These are phyloP conservation scores for Turdus rufiventris DNA, from an alignment of 2,113 vertebrate species.

Conservation along the genomic window DNA sequence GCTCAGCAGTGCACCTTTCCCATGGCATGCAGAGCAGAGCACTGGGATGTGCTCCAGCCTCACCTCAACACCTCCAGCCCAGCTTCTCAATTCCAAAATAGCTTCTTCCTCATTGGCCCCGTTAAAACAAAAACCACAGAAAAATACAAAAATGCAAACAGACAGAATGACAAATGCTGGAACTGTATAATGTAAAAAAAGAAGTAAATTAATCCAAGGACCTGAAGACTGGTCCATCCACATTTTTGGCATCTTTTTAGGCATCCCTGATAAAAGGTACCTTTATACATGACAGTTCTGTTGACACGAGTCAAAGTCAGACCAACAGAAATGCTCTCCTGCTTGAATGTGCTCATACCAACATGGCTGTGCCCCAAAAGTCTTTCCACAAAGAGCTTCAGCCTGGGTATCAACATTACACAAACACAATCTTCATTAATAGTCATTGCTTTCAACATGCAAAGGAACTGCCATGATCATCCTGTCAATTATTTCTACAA, in stretches of 20 bases:
- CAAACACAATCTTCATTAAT: not conserved
- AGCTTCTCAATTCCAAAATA: not conserved
- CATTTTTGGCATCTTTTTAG: not conserved
- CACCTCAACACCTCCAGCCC: not conserved
- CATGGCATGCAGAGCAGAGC: not conserved
- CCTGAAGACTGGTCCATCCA: not conserved
- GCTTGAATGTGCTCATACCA: not conserved
- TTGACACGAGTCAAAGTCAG: not conserved
- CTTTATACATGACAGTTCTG: not conserved
- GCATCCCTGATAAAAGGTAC: not conserved
- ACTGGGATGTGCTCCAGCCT: not conserved
- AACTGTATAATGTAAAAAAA: not conserved
- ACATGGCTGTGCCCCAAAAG: rapidly evolving
- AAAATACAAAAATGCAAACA: not conserved
- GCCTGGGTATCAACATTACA: not conserved
- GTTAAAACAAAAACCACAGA: not conserved
- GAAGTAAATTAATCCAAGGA: not conserved
- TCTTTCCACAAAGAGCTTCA: not conserved
- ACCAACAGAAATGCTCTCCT: not conserved
- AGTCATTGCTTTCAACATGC: not conserved
- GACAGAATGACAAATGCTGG: not conserved
- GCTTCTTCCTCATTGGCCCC: not conserved
- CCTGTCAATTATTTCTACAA: not conserved
- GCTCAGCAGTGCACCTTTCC: not conserved
- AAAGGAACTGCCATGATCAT: not conserved